These are phyloP conservation scores for Crocodylus rhombifer DNA, from an alignment of 2,797 vertebrate species.

Conservation along the genomic window DNA sequence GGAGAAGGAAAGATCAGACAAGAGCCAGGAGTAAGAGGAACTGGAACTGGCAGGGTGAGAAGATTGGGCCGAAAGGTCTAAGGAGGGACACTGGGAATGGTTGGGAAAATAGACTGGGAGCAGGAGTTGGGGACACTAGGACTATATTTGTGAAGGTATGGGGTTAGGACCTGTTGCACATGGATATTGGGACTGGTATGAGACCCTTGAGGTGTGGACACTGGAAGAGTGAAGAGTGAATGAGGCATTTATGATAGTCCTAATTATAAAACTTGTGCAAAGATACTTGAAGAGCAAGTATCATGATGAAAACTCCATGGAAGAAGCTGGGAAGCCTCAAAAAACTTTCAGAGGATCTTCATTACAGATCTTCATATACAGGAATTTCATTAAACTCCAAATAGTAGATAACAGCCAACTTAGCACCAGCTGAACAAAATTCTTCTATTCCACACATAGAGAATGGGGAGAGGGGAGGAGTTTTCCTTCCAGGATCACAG, in stretches of 20 bases:
- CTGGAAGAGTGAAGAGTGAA: too few species aligned
- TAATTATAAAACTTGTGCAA: neutral
- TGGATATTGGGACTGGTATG: too few species aligned
- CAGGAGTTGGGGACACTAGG: too few species aligned
- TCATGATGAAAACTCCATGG: neutral
- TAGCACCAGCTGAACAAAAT: neutral
- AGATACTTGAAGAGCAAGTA: neutral
- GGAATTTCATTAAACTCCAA: neutral
- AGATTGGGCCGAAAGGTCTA: too few species aligned
- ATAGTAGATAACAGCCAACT: neutral
- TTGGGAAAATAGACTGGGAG: too few species aligned
- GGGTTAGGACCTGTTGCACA: neutral
- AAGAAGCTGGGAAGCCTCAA: neutral
- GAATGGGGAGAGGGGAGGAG: neutral
- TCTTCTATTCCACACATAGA: neutral
- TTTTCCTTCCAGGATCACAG: neutral
- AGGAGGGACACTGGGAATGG: too few species aligned
- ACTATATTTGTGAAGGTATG: too few species aligned
- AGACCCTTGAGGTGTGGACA: too few species aligned
- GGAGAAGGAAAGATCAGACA: too few species aligned
- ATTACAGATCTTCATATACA: neutral
- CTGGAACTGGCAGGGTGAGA: too few species aligned
- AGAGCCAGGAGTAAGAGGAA: too few species aligned
- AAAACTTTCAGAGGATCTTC: neutral
- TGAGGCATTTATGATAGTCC: neutral